A percentile compares a stretch with the other conserved stretches of the same genome.
Evolutionary conservation across 2,888 invertebrate species (phyloP).

Genomic region (Brachypalpus laphriformis): DNA sequence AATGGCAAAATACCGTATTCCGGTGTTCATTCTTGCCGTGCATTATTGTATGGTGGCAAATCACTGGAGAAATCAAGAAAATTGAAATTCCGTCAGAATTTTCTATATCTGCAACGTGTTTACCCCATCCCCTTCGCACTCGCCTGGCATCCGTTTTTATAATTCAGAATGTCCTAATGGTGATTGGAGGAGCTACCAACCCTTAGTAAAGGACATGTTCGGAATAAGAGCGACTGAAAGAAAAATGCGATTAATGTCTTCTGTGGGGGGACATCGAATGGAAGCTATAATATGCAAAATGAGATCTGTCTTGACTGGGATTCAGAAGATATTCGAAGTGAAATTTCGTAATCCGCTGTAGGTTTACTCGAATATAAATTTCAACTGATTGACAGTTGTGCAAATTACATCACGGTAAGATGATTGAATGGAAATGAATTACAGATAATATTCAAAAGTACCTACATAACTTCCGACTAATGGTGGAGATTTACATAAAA

Average conservation of each 20-base stretch:
- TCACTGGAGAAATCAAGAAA: slow-evolving; percentile 67
- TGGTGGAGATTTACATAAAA: slow-evolving; percentile 20
- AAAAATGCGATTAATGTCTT: slow-evolving; percentile 44
- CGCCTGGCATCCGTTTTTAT: slow-evolving; percentile 25
- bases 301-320: not conserved
- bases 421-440: slow-evolving; percentile 51
- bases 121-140: not conserved
- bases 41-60: slow-evolving; percentile 52
- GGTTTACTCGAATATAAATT: slow-evolving; percentile 16
- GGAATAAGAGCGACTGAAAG: slow-evolving; percentile 35
- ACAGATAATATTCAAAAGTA: not conserved
- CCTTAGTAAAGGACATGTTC: slow-evolving; percentile 47
- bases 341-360: slow-evolving; percentile 11
- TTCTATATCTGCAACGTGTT: slow-evolving; percentile 22
- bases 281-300: slow-evolving; percentile 27
- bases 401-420: slow-evolving; percentile 3
- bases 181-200: slow-evolving; percentile 45
- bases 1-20: slow-evolving; percentile 27
- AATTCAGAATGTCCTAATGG: slow-evolving; percentile 49
- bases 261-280: not conserved
- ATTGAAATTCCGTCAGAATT: slow-evolving; percentile 63
- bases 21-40: slow-evolving; percentile 23
- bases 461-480: not conserved
- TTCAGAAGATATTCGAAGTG: not conserved
- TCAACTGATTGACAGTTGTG: slow-evolving; percentile 39